Evolutionary conservation across 1,140 invertebrate genomes (phyloP), one percentile per base, ranked within the genome.

Genomic region (Ceratoteleas bidentatus): DNA sequence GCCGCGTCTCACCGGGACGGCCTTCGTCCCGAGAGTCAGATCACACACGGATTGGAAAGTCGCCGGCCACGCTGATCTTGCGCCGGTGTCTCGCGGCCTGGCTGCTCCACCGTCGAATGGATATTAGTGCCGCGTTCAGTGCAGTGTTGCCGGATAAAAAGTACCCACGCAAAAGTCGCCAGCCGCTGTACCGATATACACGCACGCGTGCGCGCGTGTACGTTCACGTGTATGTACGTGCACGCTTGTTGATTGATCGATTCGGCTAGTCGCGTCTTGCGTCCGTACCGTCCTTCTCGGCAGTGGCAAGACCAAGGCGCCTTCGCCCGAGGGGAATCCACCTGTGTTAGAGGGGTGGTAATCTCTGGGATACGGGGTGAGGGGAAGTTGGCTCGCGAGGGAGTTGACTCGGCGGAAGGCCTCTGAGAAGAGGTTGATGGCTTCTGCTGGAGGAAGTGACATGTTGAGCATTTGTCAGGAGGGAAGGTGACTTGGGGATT

Each of bases 61-160:
- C 53, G 66, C 60, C 75, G 57, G 36, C 61, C 52, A 15, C 32
- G 54, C 56, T 66, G 10, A 62, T 43, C n/a, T n/a, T n/a, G n/a
- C 66, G 66, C 76, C 76, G 76, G 76, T 68, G 61, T 79, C 68
- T 72, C 60, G 61, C 54, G 47, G 66, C 54, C 61, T 53, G 76
- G 53, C 60, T 72, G 61, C 76, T 79, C 56, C 61, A 72, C 47
- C 68, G 62, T 61, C 10, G 49, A 68, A 79, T 79, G 77, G 69
- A 80, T 75, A 73, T 72, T 70, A 75, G 78, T 81, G 78, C 78
- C 50, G 69, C 78, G 24, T 57, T 58, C 65, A 81, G 70, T 81
- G 78, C 78, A 81, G 78, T 81, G 78, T 81, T 75, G 78, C 78
- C 70, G 78, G 77, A 69, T 80, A 80, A 73, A 79, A 66, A 74